Evolutionary conservation across 53 echinoderm and acorn worm species (phyloP).

Genomic region (Echinometra lucunter): DNA sequence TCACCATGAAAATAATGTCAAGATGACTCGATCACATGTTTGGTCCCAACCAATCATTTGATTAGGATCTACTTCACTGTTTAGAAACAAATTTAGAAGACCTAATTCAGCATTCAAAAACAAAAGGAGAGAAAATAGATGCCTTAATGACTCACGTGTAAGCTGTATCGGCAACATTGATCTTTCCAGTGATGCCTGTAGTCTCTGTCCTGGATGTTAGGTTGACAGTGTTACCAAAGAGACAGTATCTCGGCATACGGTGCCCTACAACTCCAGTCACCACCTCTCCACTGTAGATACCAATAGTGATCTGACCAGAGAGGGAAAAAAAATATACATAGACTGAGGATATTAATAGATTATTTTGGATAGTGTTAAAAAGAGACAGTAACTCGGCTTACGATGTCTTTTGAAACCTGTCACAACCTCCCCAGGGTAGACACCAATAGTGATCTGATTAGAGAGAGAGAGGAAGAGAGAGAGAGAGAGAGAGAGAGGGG

Average conservation of each 20-base stretch:
- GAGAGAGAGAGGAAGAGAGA: too few species aligned
- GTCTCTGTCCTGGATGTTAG: conserved; percentile 94
- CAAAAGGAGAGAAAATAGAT: too few species aligned
- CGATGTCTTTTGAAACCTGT: conserved; percentile 93
- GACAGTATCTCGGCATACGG: conserved; percentile 97
- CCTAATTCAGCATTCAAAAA: too few species aligned
- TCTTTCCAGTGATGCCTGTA: conserved; percentile 83
- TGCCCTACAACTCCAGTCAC: conserved; percentile 96
- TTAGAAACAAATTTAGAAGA: too few species aligned
- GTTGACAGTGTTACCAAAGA: conserved; percentile 99
- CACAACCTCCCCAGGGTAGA: conserved; percentile 96
- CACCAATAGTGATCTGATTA: conserved; percentile 86
- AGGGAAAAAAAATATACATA: too few species aligned
- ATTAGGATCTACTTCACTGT: too few species aligned
- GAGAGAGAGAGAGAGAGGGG: too few species aligned
- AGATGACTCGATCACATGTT: too few species aligned
- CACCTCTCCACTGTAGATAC: conserved; percentile 95
- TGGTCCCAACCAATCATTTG: too few species aligned
- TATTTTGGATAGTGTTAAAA: conserved; percentile 97
- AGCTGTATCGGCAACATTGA: conserved; percentile 92
- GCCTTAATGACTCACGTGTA: conserved; percentile 71
- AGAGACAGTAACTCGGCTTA: conserved; percentile 98
- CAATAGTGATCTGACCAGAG: conserved; percentile 82
- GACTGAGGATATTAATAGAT: background rate
- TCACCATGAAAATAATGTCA: too few species aligned